Evolutionary conservation across 2,888 invertebrate genomes (phyloP).

Genomic region (Agrotis segetum): DNA sequence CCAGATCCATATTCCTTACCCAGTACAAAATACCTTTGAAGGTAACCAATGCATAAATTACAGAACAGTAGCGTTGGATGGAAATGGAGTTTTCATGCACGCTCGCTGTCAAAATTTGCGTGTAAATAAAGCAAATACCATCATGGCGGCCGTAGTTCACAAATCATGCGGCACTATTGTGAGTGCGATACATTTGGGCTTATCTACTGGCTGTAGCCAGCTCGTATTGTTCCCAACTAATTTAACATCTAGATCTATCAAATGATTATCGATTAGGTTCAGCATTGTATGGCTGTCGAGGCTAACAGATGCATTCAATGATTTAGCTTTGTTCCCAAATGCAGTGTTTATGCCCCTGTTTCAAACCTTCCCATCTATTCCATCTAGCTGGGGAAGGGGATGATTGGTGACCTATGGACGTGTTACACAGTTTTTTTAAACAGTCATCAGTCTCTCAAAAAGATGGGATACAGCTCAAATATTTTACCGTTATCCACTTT

Average conservation of each 20-base stretch:
- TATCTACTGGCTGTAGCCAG: slow-evolving; percentile 59
- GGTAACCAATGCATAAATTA: slow-evolving; percentile 69
- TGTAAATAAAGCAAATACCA: slow-evolving; percentile 65
- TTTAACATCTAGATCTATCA: slow-evolving; percentile 51
- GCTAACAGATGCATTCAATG: slow-evolving; percentile 11
- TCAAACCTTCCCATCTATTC: not conserved
- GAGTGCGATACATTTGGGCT: slow-evolving; percentile 63
- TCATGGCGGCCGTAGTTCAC: slow-evolving; percentile 55
- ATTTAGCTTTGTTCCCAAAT: slow-evolving; percentile 39
- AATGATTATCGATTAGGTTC: slow-evolving; percentile 31
- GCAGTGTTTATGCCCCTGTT: slow-evolving; percentile 18
- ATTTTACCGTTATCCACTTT: too few species aligned
- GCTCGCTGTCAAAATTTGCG: slow-evolving; percentile 65
- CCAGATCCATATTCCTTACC: slow-evolving; percentile 28
- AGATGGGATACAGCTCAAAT: too few species aligned
- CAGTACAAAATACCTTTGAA: slow-evolving; percentile 52
- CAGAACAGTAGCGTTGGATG: slow-evolving; percentile 48
- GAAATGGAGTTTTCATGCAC: slow-evolving; percentile 66
- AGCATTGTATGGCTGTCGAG: slow-evolving; percentile 11
- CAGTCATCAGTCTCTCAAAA: too few species aligned
- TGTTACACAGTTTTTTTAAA: too few species aligned
- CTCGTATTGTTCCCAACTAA: slow-evolving; percentile 57
- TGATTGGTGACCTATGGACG: too few species aligned
- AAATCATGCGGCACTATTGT: slow-evolving; percentile 65
- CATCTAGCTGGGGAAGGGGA: too few species aligned